phyloP scores from a whole-genome alignment of 2,113 vertebrate genomes.

The Zosterops lateralis region DNA sequence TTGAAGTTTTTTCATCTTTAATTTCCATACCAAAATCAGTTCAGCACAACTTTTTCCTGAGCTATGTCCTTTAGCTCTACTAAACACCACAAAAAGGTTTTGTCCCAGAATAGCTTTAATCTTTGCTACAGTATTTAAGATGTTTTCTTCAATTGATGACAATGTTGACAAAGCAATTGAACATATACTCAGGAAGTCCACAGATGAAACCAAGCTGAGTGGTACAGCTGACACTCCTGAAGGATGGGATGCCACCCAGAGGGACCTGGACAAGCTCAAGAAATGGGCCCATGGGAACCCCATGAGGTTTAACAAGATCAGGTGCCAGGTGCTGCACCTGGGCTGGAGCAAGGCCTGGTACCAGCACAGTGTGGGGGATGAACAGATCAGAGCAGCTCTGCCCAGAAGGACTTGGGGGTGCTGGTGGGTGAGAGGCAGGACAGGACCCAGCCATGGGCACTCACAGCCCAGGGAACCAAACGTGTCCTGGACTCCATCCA shows the following conservation, averaged over 20 bases:
- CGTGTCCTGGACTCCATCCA: neutral
- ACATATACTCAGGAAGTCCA: neutral
- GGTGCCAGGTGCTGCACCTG: neutral
- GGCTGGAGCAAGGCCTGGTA: rapidly evolving
- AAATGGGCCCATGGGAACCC: neutral
- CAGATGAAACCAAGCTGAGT: neutral
- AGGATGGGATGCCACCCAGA: neutral
- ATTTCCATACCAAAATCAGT: neutral
- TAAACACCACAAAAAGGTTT: neutral
- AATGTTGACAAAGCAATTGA: neutral
- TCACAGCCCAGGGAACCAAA: neutral
- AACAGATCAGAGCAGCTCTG: neutral
- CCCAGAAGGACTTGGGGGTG: neutral
- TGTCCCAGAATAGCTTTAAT: neutral
- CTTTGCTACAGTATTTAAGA: neutral
- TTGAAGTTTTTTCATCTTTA: neutral
- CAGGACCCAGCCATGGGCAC: neutral
- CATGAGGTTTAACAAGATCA: neutral
- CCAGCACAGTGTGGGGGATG: neutral
- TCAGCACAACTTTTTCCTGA: neutral
- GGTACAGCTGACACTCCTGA: neutral
- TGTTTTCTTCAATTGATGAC: neutral
- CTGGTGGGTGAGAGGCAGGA: neutral
- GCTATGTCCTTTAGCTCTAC: neutral
- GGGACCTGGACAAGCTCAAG: neutral